Conservation (phyloP, 2,113 vertebrate genomes). For the Clupea harengus region DNA sequence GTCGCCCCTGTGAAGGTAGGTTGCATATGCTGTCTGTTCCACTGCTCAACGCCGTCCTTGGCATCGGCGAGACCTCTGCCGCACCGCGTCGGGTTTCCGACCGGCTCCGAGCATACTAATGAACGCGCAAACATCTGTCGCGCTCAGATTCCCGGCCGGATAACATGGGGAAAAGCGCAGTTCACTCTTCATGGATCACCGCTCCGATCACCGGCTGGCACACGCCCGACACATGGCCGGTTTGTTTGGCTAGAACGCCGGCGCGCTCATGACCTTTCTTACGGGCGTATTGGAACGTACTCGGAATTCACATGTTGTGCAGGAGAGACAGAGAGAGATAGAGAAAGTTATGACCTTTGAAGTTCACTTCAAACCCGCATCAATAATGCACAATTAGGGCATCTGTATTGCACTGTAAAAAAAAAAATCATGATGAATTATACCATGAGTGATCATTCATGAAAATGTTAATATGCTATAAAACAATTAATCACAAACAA, state of each 20-base stretch:
- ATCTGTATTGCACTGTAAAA: background rate
- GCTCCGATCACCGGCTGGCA: conserved; percentile 65
- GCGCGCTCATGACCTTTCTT: conserved; percentile 56
- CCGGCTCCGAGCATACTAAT: conserved; percentile 69
- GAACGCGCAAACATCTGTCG: conserved; percentile 74
- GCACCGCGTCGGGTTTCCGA: conserved; percentile 56
- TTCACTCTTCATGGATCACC: conserved; percentile 64
- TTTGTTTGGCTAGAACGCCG: conserved; percentile 57
- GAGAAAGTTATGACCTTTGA: conserved; percentile 14
- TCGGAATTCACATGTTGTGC: background rate
- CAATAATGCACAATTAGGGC: background rate
- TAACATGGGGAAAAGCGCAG: conserved; percentile 54
- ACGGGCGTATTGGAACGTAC: background rate
- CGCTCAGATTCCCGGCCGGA: conserved; percentile 58
- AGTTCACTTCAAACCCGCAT: conserved; percentile 6
- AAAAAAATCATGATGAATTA: background rate
- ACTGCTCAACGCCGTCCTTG: conserved; percentile 59
- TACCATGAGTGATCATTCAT: background rate
- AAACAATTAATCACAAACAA: background rate
- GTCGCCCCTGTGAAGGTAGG: conserved; percentile 33
- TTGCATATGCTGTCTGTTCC: conserved; percentile 17
- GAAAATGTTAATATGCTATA: conserved; percentile 5
- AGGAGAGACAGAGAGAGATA: background rate
- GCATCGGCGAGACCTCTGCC: conserved; percentile 68
- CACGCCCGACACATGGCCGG: conserved; percentile 56